Base-by-base conservation (phyloP, 2,888 invertebrate species). In the Gandaritis pyraliata region DNA sequence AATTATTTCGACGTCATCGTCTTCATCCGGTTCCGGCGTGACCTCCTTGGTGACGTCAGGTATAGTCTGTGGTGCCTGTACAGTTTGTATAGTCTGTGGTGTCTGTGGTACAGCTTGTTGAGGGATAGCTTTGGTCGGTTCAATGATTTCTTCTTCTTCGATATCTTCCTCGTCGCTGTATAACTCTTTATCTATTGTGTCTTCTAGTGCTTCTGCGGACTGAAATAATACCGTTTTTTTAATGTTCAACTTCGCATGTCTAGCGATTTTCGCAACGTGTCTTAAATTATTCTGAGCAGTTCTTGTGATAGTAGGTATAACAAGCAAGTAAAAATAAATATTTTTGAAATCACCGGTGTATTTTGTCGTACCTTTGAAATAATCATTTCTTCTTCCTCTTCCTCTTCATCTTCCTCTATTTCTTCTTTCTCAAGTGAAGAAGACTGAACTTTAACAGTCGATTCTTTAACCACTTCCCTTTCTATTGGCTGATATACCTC, bases 1-100 rank as follows among this genome's bases (percentile, higher is more conserved):
- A 38, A 92, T 88, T 66, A 91, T 89, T 76, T 92, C 92, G 0
- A 90, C 91, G 61, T 91, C 89, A 66, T 88, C 87, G 33, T 85
- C 82, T 53, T 90, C 88, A 16, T 88, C 87, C 1, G 74, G 67
- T 50, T 86, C 86, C 10, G 77, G 78, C 18, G 81, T 81, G 1
- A 72, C 73, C 59, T 77, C 78, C 16, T 74, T 73, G 51, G 69
- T 68, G 1, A 71, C 60, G 47, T 73, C 70, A 6, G 71, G 65
- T 38, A 72, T 67, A 33, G 30, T 59, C 23, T 23, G 23, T 23
- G 23, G 23, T 23, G 23, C n/a, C n/a, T n/a, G 23, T 23, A 23
- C 23, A 23, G 23, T 33, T 33, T 33, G 65, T 36, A 71, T 67
- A 30, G 30, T 59, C 45, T 51, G 51, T 36, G 29, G 65, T 12